These are phyloP conservation scores for Camponotus fellah DNA, from an alignment of 2,888 invertebrate genomes.

Conservation along the genomic window DNA sequence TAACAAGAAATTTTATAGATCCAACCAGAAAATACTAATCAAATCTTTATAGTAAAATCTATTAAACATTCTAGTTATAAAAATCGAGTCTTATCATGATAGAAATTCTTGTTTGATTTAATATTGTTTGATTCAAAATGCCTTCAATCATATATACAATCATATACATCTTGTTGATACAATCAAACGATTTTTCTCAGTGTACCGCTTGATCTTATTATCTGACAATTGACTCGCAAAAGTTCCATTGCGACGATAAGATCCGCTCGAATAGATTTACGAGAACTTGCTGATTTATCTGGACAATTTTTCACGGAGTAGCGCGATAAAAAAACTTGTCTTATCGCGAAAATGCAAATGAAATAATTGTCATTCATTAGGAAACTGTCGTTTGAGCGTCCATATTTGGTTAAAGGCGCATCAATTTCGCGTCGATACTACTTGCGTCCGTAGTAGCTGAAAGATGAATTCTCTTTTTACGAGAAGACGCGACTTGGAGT, in stretches of 20 bases:
- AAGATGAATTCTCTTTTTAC: slow-evolving; percentile 34
- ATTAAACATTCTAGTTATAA: too few species aligned
- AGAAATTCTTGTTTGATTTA: too few species aligned
- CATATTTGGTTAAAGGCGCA: slow-evolving; percentile 36
- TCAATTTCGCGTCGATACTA: slow-evolving; percentile 11
- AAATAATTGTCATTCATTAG: slow-evolving; percentile 40
- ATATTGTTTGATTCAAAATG: too few species aligned
- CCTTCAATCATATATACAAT: too few species aligned
- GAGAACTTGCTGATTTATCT: slow-evolving; percentile 30
- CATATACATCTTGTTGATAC: too few species aligned
- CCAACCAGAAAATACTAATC: too few species aligned
- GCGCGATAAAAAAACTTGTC: background rate
- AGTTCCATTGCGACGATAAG: slow-evolving; percentile 29
- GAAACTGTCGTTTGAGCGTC: slow-evolving; percentile 25
- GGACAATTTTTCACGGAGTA: slow-evolving; percentile 33
- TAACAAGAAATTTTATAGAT: too few species aligned
- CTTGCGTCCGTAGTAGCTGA: background rate
- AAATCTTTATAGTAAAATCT: too few species aligned
- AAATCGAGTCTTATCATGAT: too few species aligned
- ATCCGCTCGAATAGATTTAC: slow-evolving; percentile 43
- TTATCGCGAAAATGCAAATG: slow-evolving; percentile 32
- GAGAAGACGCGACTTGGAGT: slow-evolving; percentile 1
- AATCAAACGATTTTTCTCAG: too few species aligned
- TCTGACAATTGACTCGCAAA: slow-evolving; percentile 41
- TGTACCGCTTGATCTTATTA: too few species aligned